Evolutionary conservation across 2,797 vertebrate species (phyloP).

Genomic region (Poeciliopsis paucimaculata): DNA sequence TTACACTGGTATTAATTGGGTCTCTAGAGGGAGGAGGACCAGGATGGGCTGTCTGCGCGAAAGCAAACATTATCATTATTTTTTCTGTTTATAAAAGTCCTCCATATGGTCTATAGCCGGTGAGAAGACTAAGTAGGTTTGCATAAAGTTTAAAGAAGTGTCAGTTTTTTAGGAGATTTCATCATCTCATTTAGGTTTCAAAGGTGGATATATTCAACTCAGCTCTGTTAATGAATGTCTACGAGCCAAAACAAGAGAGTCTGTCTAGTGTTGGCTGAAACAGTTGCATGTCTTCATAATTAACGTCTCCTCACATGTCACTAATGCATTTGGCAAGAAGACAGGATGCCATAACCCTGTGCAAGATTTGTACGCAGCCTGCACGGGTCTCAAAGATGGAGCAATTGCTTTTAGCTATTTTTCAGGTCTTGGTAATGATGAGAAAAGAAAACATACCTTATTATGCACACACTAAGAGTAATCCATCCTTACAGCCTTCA

Average conservation of each 20-base stretch:
- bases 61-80: conserved; percentile 68
- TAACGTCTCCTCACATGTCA: not conserved
- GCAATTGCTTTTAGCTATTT: not conserved
- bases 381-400: not conserved
- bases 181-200: conserved; percentile 33
- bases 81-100: conserved; percentile 55
- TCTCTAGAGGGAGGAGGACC: conserved; percentile 72
- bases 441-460: not conserved
- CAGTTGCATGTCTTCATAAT: not conserved
- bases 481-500: not conserved
- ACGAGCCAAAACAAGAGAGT: not conserved
- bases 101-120: conserved; percentile 34
- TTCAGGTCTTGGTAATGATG: not conserved
- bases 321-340: not conserved
- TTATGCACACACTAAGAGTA: not conserved
- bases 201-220: conserved; percentile 18
- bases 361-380: not conserved
- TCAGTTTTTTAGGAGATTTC: conserved; percentile 17
- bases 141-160: conserved; percentile 19
- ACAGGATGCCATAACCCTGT: not conserved
- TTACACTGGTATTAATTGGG: conserved; percentile 78
- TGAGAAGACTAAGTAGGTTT: conserved; percentile 34
- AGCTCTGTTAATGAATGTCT: conserved; percentile 5
- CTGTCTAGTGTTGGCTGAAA: not conserved
- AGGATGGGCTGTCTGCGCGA: conserved; percentile 58